Evolutionary conservation across 1,140 invertebrate genomes (phyloP), one percentile per base, ranked within the genome.

Genomic region (Hycleus phaleratus): DNA sequence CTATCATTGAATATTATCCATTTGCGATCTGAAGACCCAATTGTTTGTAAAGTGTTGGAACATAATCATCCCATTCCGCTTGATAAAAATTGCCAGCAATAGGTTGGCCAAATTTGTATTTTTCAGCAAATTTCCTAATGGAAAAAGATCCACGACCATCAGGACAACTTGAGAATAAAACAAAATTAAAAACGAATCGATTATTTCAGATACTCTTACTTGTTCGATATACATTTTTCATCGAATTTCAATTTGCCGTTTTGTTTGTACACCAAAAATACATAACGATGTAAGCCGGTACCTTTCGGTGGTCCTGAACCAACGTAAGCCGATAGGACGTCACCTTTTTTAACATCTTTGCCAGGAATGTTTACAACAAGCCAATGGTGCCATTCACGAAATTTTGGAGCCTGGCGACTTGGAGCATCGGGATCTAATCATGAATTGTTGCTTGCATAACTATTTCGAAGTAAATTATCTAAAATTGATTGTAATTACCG

Each of bases 331-430:
- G 84, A 84, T 0, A 95, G 72, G 0, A 58, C 59, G 56, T 72
- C 85, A 4, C 93, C 95, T 38, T 82, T 76, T 0, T 70, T 65
- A 0, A 97, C 72, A 49, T 90, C 78, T 53, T 74, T 77, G 8
- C 88, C 92, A 3, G 90, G 90, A 67, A 97, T 91, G 70, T 97
- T 97, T 3, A 81, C 88, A 1, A 97, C 87, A 4, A 95, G 72
- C 93, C 93, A 97, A 73, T 97, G 93, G 66, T 91, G 88, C 85
- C 87, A 93, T 76, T 95, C 93, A 3, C 91, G 54, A 38, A 83
- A 88, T 48, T 81, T 87, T 0, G 85, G 89, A 38, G 88, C 78
- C 7, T 83, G 77, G 2, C 91, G 82, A 67, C 85, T 90, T 10
- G 93, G 93, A 8, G 92, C 91, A 81, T 96, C 93, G 3, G 91